phyloP scores from a whole-genome alignment of 2,888 invertebrate genomes.

The Volucella inflata region DNA sequence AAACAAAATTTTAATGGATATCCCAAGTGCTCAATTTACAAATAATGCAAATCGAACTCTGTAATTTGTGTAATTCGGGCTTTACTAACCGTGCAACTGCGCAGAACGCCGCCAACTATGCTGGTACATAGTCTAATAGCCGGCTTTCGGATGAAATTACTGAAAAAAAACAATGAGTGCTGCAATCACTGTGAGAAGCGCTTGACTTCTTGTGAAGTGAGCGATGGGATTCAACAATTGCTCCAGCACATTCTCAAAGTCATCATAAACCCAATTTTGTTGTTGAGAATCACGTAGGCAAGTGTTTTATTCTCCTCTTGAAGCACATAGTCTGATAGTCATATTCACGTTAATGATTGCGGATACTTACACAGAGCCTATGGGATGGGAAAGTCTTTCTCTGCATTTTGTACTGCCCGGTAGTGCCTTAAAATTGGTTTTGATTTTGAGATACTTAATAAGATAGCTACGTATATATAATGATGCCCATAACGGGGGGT shows the following conservation, averaged over 20 bases:
- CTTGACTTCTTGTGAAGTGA: constrained; percentile 7
- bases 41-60: constrained; percentile 58
- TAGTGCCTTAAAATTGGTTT: constrained; percentile 25
- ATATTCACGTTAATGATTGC: constrained; percentile 41
- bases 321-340: constrained; percentile 15
- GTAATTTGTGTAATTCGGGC: constrained; percentile 57
- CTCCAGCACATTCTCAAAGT: constrained; percentile 43
- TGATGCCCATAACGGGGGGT: constrained; percentile 19
- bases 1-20: constrained; percentile 35
- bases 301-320: constrained; percentile 11
- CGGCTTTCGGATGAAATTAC: constrained; percentile 47
- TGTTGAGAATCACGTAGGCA: constrained; percentile 33
- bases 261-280: constrained; percentile 41
- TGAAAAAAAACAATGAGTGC: constrained; percentile 39
- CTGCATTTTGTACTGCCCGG: constrained; percentile 2
- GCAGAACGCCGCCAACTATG: constrained; percentile 1
- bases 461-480: constrained; percentile 28
- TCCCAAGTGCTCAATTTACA: constrained; percentile 43
- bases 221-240: constrained; percentile 33
- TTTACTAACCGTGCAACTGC: constrained; percentile 14
- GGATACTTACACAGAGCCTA: constrained; percentile 17
- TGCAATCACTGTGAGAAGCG: constrained; percentile 31
- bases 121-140: constrained; percentile 32
- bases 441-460: constrained; percentile 3
- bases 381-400: constrained; percentile 48